Base-by-base conservation (phyloP, 2,888 invertebrate species). In the Amiota communis region DNA sequence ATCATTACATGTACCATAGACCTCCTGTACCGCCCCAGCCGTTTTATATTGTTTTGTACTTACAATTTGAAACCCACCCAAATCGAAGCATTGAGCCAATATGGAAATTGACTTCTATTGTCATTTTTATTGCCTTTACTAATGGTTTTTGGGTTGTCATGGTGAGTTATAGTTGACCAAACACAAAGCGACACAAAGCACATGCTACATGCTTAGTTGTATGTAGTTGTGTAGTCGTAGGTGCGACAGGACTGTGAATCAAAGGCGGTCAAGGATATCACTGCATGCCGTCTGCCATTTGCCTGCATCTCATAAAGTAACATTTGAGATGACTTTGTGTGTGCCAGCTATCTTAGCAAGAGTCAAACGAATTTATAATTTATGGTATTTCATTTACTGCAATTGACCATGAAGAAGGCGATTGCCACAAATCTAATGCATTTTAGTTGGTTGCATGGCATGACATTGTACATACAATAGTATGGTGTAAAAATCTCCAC, bases 291-390 rank as follows among this genome's bases (percentile, higher is more conserved):
- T 20, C 1, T 17, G 59, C 20, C 59, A 15, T n/a, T 15, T 23
- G 67, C 63, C 57, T 47, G 82, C 71, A 77, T 69, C 75, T 69
- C 69, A 72, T 53, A 46, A 70, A 48, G 79, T 59, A 70, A 74
- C 78, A 76, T 78, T 70, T 72, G 71, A 36, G 36, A 36, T 74
- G 74, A 74, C 77, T 73, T 73, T 64, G 63, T 36, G 36, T 36
- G 36, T 73, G 74, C 79, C 72, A n/a, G n/a, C n/a, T n/a, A n/a
- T n/a, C n/a, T n/a, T 74, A 73, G 80, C 86, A 77, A 84, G 78
- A 85, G 85, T 83, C 83, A 85, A 83, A 82, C 83, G 86, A 83
- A 83, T 83, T 82, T 83, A 82, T 83, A 83, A 83, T 83, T 83
- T 83, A 83, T 85, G 73, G 78, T 76, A 72, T 48, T 76, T 72